These are phyloP conservation scores for Thelaira solivaga DNA, from an alignment of 2,888 invertebrate genomes.

Conservation along the genomic window DNA sequence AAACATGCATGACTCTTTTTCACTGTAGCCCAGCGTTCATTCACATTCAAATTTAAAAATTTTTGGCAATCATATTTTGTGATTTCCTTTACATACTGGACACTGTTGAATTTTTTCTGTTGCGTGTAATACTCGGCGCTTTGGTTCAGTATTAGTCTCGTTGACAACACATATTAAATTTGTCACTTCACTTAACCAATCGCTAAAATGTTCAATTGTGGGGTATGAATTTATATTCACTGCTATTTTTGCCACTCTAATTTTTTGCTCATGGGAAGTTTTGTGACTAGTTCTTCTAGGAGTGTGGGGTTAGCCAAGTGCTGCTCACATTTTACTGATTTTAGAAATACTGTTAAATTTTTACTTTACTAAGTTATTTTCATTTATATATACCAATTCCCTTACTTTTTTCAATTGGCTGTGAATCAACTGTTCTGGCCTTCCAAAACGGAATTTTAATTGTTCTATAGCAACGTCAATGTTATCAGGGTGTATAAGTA, in stretches of 20 bases:
- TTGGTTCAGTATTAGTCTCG: conserved; percentile 1
- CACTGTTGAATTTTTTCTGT: conserved; percentile 6
- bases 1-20: conserved; percentile 27
- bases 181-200: conserved; percentile 51
- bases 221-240: conserved; percentile 19
- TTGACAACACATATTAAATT: conserved; percentile 52
- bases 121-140: conserved; percentile 18
- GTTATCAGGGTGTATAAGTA: conserved; percentile 52
- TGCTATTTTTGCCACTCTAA: conserved; percentile 50
- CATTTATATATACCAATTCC: conserved; percentile 35
- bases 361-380: conserved; percentile 38
- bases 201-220: conserved; percentile 40
- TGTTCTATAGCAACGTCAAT: conserved; percentile 30
- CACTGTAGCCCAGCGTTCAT: conserved; percentile 15
- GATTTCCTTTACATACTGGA: conserved; percentile 25
- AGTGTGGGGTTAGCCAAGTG: conserved; percentile 57
- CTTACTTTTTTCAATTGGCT: conserved; percentile 54
- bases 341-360: conserved; percentile 50
- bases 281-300: conserved; percentile 51
- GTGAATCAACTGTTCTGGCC: conserved; percentile 43
- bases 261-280: conserved; percentile 56
- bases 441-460: conserved; percentile 41
- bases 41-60: conserved; percentile 21
- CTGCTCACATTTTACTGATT: conserved; percentile 51
- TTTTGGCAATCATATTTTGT: conserved; percentile 21